Base-by-base conservation (phyloP, 2,888 invertebrate species). In the Drosophila buzzatii region DNA sequence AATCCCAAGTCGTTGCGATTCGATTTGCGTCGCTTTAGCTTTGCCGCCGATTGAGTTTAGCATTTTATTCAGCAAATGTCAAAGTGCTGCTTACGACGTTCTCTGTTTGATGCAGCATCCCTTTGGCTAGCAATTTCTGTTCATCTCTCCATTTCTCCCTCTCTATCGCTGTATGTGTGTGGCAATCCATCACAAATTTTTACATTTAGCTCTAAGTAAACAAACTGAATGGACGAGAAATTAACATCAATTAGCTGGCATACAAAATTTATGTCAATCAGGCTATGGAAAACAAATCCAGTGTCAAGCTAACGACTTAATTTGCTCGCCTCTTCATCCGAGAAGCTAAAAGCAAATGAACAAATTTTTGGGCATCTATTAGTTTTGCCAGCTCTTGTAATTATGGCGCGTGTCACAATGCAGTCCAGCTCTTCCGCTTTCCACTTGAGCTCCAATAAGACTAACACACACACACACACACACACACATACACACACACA, bases 1-100 rank as follows among this genome's bases (percentile, higher is more conserved):
- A 73, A 73, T 73, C 68, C 75, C 89, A 81, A 73, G 80, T 83
- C 74, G 68, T 70, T 77, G 61, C 70, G 39, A 81, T 85, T 87
- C 85, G 90, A 86, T 90, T 86, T 85, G 79, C 67, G 86, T 88
- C 90, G 75, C 81, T 82, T 90, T 85, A 90, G 82, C 81, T 79
- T 81, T 78, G 64, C 64, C 64, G 69, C 73, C 81, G 53, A 79
- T 79, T 87, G 76, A 68, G 67, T 71, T 86, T 73, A 56, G 70
- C 68, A 68, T 78, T 65, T 55, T 69, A 80, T 78, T 82, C 79
- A 49, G 31, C 51, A 10, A 59, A 63, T 57, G 23, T 10, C 20
- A 47, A 71, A 72, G 71, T 73, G 67, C 49, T 73, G 45, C 41
- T 39, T 47, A 9, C 47, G 42, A 55, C 18, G 53, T 14, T 70